phyloP scores from a whole-genome alignment of 2,113 vertebrate species.

The Talpa occidentalis region DNA sequence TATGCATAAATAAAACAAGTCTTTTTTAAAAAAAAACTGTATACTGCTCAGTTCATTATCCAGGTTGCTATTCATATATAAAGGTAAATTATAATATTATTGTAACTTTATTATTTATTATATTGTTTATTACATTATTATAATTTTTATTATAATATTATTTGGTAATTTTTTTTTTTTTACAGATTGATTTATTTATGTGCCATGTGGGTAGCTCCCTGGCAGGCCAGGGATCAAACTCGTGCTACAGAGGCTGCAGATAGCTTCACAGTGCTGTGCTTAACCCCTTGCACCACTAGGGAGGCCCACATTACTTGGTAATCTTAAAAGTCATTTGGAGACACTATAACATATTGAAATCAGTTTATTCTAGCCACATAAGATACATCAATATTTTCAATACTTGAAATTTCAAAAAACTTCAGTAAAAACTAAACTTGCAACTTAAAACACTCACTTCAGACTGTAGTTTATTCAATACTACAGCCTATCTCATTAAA shows the following conservation, averaged over 20 bases:
- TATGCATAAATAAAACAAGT: too few species aligned
- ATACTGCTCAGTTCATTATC: neutral
- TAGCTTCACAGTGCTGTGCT: too few species aligned
- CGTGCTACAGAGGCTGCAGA: too few species aligned
- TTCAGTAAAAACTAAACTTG: conserved; percentile 39
- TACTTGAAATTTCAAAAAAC: neutral
- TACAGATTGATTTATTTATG: neutral
- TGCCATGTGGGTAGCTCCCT: too few species aligned
- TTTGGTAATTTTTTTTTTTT: conserved; percentile 5
- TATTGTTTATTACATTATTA: too few species aligned
- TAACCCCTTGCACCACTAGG: too few species aligned
- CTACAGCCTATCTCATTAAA: neutral
- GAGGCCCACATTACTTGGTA: neutral
- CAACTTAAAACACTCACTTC: conserved; percentile 8
- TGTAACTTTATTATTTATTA: too few species aligned
- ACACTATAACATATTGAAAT: neutral
- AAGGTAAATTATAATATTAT: neutral
- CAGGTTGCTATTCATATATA: neutral
- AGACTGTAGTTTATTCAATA: neutral
- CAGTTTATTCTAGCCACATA: neutral
- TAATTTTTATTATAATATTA: neutral
- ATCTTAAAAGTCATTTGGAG: too few species aligned
- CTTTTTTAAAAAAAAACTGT: too few species aligned
- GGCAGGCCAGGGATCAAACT: too few species aligned
- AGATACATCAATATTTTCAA: conserved; percentile 11